These are phyloP conservation scores for Odocoileus hemionus DNA, from an alignment of 2,113 vertebrate genomes.

Conservation along the genomic window DNA sequence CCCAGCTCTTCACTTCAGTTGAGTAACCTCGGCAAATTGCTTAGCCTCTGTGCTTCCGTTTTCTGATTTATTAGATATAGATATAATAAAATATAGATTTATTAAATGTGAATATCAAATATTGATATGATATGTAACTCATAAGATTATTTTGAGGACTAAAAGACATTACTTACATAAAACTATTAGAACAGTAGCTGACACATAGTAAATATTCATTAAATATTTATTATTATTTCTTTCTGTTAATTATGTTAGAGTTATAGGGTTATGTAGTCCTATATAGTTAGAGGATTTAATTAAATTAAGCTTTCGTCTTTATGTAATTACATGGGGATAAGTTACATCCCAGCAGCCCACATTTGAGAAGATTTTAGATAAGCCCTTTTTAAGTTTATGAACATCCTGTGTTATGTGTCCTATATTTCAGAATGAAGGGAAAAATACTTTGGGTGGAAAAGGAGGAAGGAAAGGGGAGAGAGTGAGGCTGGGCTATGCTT, in stretches of 20 bases:
- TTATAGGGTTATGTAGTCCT: background rate
- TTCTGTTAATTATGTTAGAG: background rate
- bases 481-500: background rate
- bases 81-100: background rate
- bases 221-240: background rate
- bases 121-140: background rate
- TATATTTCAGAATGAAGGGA: background rate
- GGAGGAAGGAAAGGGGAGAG: background rate
- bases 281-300: background rate
- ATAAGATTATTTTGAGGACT: background rate
- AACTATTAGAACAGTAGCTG: background rate
- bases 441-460: background rate
- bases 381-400: background rate
- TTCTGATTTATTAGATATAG: background rate
- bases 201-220: background rate
- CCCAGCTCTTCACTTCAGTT: background rate
- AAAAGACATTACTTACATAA: background rate
- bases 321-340: background rate
- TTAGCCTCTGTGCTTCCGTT: background rate
- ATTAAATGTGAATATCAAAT: background rate
- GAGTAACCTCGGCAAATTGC: background rate
- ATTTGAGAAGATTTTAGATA: background rate
- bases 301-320: background rate
- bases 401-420: background rate
- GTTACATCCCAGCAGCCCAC: background rate